Conservation (phyloP, 2,888 invertebrate genomes). For the Drosophila histrio region DNA sequence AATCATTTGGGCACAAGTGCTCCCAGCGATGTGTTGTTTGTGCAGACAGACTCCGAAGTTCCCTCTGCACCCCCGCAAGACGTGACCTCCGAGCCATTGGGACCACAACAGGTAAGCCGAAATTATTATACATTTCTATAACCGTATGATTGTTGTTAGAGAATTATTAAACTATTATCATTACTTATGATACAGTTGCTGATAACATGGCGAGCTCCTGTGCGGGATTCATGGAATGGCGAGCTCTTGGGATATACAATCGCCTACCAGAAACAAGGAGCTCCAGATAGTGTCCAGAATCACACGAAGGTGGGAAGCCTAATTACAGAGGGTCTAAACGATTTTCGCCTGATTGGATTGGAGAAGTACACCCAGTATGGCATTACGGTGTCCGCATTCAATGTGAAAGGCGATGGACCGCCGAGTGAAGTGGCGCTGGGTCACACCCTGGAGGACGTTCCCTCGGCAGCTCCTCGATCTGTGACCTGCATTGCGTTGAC, state of each 20-base stretch:
- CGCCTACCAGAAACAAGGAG: constrained; percentile 85
- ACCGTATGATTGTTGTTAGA: no score
- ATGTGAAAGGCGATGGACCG: constrained; percentile 91
- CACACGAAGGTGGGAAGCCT: constrained; percentile 83
- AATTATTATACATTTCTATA: no score
- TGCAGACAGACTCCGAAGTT: constrained; percentile 86
- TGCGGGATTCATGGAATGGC: constrained; percentile 90
- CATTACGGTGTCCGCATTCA: constrained; percentile 91
- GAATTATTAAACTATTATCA: no score
- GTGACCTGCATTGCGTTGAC: constrained; percentile 89
- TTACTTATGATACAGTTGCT: no score
- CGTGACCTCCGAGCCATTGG: constrained; percentile 88
- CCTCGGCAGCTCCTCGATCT: constrained; percentile 88
- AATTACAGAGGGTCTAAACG: constrained; percentile 85
- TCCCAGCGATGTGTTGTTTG: constrained; percentile 86
- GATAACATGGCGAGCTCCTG: constrained; percentile 91
- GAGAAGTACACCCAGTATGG: constrained; percentile 92
- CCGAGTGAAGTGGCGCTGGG: constrained; percentile 87
- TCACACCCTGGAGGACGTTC: constrained; percentile 85
- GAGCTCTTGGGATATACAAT: constrained; percentile 90
- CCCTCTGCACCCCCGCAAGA: constrained; percentile 89
- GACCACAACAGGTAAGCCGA: constrained; percentile 86
- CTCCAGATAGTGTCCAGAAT: constrained; percentile 78
- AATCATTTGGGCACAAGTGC: constrained; percentile 87
- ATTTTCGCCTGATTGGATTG: constrained; percentile 87